Conservation (phyloP, 2,797 vertebrate genomes). For the Bufotes viridis region DNA sequence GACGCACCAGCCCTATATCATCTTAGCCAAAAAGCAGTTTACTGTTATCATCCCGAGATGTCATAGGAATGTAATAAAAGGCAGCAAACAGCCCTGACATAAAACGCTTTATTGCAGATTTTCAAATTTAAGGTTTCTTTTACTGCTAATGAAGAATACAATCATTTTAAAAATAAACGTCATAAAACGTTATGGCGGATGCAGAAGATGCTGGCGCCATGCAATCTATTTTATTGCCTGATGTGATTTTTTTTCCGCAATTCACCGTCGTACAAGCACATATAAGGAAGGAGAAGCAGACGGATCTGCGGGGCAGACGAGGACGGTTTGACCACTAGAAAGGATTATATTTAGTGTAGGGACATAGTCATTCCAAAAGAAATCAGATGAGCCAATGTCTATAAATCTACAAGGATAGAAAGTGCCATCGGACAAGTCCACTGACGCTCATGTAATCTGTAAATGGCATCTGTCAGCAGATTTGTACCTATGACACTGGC, state of each 20-base stretch:
- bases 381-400: constrained; percentile 14
- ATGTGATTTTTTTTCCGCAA: background rate
- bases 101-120: constrained; percentile 58
- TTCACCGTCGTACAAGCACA: background rate
- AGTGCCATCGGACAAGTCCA: background rate
- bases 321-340: constrained; percentile 22
- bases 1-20: constrained; percentile 38
- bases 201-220: constrained; percentile 22
- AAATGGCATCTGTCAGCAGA: background rate
- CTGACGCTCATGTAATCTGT: background rate
- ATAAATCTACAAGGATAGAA: background rate
- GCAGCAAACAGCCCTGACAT: constrained; percentile 34
- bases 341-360: background rate
- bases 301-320: constrained; percentile 13
- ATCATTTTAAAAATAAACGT: constrained; percentile 57
- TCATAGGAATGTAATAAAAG: constrained; percentile 43
- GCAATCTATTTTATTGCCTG: constrained; percentile 40
- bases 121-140: constrained; percentile 58
- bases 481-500: too few relatives aligned
- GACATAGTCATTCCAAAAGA: background rate
- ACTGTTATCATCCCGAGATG: constrained; percentile 32
- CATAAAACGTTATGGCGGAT: constrained; percentile 56
- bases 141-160: constrained; percentile 59
- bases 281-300: constrained; percentile 30
- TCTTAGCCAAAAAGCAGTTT: constrained; percentile 49